These are phyloP conservation scores for Heliconius ethilla DNA, from an alignment of 2,888 invertebrate species.

Conservation along the genomic window DNA sequence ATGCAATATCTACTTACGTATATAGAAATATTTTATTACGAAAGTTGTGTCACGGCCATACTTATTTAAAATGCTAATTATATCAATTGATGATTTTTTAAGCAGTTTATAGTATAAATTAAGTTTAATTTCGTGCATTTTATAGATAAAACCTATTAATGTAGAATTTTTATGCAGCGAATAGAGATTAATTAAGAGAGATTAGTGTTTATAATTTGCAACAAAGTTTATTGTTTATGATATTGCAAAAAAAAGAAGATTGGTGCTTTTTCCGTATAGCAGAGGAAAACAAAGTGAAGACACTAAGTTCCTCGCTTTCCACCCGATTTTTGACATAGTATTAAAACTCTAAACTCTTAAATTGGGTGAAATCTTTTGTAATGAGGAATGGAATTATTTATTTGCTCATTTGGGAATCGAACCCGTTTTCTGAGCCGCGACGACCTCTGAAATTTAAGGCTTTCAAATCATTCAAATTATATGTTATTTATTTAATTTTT, in stretches of 20 bases:
- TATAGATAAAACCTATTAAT: background rate
- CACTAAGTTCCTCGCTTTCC: background rate
- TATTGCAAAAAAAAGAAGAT: too few relatives aligned
- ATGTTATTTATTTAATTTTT: background rate
- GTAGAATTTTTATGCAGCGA: background rate
- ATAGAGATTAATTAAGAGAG: background rate
- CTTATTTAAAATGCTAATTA: conserved; percentile 13
- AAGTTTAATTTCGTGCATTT: conserved; percentile 2
- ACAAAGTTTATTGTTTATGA: background rate
- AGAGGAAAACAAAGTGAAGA: background rate
- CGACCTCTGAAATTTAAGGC: background rate
- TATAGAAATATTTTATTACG: conserved; percentile 24
- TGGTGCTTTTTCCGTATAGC: too few relatives aligned
- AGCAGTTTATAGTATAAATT: conserved; percentile 7
- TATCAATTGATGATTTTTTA: conserved; percentile 10
- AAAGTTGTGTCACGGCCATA: conserved; percentile 19
- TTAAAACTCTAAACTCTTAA: too few relatives aligned
- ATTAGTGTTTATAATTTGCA: conserved; percentile 2
- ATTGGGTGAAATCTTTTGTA: too few relatives aligned
- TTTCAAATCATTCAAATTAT: background rate
- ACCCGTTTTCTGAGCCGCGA: background rate
- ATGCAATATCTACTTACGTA: background rate
- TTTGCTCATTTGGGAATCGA: background rate
- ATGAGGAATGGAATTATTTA: too few relatives aligned
- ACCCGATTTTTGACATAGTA: too few relatives aligned